Evolutionary conservation across 1,140 invertebrate genomes (phyloP), one percentile per base, ranked within the genome.

Genomic region (Heterodera schachtii): DNA sequence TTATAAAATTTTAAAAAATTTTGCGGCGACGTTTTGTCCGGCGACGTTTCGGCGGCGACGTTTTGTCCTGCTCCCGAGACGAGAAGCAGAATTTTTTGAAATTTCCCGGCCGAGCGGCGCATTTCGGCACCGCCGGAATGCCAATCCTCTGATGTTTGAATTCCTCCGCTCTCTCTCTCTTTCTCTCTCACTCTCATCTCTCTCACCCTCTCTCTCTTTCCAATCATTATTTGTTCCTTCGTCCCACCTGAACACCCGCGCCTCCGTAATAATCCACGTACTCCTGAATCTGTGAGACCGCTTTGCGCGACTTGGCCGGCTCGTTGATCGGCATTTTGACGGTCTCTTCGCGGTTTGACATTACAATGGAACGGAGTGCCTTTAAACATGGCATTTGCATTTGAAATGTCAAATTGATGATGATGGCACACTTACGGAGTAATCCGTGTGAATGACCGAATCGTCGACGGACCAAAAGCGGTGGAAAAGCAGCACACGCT

Each of bases 391-490:
- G 75, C 66, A 78, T 4, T 80, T 79, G 11, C 79, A 79, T 21
- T 79, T 31, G 16, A 75, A 73, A 21, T 21, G 3, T 69, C 9
- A 11, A 16, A 7, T 6, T 19, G 6, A 44, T 16, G 46, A 21
- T 19, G 31, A 9, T 41, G 31, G 49, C 70, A 44, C 70, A 78
- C 49, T 57, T 21, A 73, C 76, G 9, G 97, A 98, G 91, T 94
- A 99, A 89, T 98, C 94, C 0, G 97, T 98, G 90, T 97, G 95
- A 6, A 99, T 93, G 90, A 98, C 96, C 9, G 92, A 93, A 90
- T 99, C 97, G 90, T 99, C 97, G 0, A 99, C 95, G 4, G 97
- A 98, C 97, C 97, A 99, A 91, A 98, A 99, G 73, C 97, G 93
- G 91, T 99, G 97, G 90, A 99, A 99, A 90, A 94, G 93, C 64